Conservation (phyloP, 1,140 invertebrate species). For the Zaprionus taronus region DNA sequence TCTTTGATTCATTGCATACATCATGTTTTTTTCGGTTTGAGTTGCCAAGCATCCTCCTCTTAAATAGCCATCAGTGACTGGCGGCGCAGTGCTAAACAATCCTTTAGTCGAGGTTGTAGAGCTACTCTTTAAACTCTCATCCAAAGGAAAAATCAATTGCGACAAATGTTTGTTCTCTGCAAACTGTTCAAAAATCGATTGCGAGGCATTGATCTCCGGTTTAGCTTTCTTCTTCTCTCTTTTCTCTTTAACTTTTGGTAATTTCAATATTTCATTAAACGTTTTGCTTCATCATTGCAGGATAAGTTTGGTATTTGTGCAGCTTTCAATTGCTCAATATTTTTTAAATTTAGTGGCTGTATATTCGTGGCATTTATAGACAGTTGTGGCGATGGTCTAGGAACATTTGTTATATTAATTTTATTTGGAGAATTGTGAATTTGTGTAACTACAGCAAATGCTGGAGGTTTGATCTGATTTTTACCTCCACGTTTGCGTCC, state of each 20-base stretch:
- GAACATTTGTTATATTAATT: slow-evolving; percentile 9
- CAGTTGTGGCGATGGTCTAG: background rate
- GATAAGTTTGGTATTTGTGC: background rate
- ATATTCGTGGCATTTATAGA: background rate
- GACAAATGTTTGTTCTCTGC: background rate
- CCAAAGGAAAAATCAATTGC: background rate
- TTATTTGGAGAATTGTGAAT: slow-evolving; percentile 22
- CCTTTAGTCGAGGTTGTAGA: background rate
- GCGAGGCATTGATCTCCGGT: slow-evolving; percentile 25
- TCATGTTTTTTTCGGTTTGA: background rate
- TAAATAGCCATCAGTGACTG: slow-evolving; percentile 11
- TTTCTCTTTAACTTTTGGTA: slow-evolving; percentile 48
- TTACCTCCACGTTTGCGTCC: slow-evolving; percentile 77
- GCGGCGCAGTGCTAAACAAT: background rate
- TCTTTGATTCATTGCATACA: slow-evolving; percentile 37
- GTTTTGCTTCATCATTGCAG: slow-evolving; percentile 6
- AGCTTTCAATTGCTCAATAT: slow-evolving; percentile 7
- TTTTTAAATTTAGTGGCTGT: slow-evolving; percentile 54
- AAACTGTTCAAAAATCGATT: background rate
- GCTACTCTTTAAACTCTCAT: background rate
- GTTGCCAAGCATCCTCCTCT: background rate
- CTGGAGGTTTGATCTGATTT: slow-evolving; percentile 41
- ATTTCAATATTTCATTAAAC: background rate
- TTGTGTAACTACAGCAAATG: background rate
- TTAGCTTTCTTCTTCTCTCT: slow-evolving; percentile 59